phyloP scores from a whole-genome alignment of 2,888 invertebrate genomes.

The Ophion ventricosus region DNA sequence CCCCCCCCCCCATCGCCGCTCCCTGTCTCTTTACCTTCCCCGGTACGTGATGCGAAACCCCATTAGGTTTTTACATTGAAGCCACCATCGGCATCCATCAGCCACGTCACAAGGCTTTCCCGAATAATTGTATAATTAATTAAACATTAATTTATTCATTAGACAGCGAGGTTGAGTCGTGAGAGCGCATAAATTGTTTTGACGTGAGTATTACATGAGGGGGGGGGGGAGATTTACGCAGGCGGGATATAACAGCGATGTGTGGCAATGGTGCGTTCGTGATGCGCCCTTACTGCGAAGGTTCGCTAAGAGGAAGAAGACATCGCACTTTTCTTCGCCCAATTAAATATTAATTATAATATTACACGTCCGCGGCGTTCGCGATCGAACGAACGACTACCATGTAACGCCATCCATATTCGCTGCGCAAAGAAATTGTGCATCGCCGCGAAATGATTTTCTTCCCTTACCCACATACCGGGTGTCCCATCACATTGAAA shows the following conservation, averaged over 20 bases:
- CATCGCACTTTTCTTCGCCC: not conserved
- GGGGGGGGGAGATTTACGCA: not conserved
- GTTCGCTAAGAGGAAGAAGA: too few species aligned
- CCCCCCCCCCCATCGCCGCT: not conserved
- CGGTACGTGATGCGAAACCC: constrained; percentile 34
- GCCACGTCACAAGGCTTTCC: constrained; percentile 1
- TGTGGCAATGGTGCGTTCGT: constrained; percentile 22
- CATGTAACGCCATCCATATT: too few species aligned
- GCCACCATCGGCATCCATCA: constrained; percentile 30
- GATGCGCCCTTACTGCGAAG: not conserved
- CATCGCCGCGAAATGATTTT: too few species aligned
- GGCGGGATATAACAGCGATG: not conserved
- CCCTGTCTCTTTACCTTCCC: constrained; percentile 3
- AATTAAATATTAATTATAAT: constrained; percentile 38
- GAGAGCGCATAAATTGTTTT: constrained; percentile 52
- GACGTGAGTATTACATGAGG: constrained; percentile 42
- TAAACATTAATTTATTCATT: constrained; percentile 59
- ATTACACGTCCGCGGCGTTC: not conserved
- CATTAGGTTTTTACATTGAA: constrained; percentile 43
- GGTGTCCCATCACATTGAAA: too few species aligned
- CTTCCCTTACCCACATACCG: too few species aligned
- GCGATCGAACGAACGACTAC: not conserved
- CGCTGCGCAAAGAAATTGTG: too few species aligned
- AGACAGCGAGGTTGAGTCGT: constrained; percentile 22
- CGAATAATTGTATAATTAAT: constrained; percentile 62